These are phyloP conservation scores for Pedionomus torquatus DNA, from an alignment of 2,113 vertebrate species.

Conservation along the genomic window DNA sequence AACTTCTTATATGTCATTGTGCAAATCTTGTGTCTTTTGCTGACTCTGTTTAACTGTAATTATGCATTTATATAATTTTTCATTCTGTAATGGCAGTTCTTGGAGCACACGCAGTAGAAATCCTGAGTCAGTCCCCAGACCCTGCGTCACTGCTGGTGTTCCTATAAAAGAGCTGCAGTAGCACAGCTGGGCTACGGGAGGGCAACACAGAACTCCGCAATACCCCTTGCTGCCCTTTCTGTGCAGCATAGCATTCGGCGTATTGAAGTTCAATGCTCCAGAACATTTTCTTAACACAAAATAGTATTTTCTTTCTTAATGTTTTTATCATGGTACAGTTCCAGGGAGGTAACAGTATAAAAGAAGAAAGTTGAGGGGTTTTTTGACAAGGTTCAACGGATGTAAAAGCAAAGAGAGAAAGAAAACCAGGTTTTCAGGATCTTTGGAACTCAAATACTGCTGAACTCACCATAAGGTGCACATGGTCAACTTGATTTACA, in stretches of 20 bases:
- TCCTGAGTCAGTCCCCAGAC: not conserved
- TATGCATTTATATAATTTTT: not conserved
- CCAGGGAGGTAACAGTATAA: not conserved
- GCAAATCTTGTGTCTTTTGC: not conserved
- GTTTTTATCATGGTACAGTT: not conserved
- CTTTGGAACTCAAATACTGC: not conserved
- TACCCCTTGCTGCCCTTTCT: not conserved
- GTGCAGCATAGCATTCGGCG: not conserved
- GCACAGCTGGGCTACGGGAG: not conserved
- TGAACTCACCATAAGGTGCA: not conserved
- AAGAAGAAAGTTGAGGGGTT: not conserved
- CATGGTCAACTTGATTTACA: not conserved
- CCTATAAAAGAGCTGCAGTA: not conserved
- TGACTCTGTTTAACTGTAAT: not conserved
- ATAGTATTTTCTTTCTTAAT: not conserved
- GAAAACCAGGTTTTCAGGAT: not conserved
- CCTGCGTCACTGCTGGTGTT: not conserved
- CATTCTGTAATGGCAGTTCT: not conserved
- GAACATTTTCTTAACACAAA: not conserved
- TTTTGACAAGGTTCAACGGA: not conserved
- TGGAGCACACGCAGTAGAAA: not conserved
- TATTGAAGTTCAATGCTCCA: not conserved
- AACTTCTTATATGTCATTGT: not conserved
- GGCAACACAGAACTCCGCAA: not conserved
- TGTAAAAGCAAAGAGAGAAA: not conserved